These are phyloP conservation scores for Aculops lycopersici DNA, from an alignment of 1,140 invertebrate species.

Conservation along the genomic window DNA sequence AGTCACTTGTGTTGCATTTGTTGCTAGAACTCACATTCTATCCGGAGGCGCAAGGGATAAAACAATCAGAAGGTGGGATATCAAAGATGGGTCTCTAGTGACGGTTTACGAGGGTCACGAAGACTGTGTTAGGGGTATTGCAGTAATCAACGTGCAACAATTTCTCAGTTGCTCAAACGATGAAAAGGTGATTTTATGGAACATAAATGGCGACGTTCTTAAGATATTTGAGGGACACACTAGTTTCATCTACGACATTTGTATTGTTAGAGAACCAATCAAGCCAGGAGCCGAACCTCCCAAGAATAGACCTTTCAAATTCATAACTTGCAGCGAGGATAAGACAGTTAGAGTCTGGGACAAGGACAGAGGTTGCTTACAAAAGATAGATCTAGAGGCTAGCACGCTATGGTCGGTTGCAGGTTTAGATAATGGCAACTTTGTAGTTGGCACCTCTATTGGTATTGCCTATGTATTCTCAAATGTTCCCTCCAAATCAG, in stretches of 20 bases:
- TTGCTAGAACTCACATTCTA: neutral
- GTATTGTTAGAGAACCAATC: neutral
- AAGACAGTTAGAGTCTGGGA: neutral
- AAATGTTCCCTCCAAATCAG: no score
- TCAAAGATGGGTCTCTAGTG: neutral
- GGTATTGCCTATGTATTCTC: neutral
- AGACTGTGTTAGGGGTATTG: neutral
- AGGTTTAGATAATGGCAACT: neutral
- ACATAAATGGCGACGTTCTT: neutral
- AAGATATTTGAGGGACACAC: neutral
- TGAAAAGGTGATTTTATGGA: neutral
- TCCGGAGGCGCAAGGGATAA: neutral
- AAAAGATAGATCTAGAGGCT: neutral
- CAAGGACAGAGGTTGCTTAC: neutral
- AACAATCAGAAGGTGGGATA: neutral
- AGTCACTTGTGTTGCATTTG: neutral
- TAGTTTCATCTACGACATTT: neutral
- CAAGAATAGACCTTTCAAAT: neutral
- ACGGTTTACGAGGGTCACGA: neutral
- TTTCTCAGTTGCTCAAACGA: neutral
- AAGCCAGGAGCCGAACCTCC: neutral
- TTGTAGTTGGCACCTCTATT: neutral
- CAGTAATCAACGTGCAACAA: neutral
- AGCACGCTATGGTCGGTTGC: neutral
- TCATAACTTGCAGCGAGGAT: neutral